These are phyloP conservation scores for Thalassophryne amazonica DNA, from an alignment of 2,797 vertebrate species.

Conservation along the genomic window DNA sequence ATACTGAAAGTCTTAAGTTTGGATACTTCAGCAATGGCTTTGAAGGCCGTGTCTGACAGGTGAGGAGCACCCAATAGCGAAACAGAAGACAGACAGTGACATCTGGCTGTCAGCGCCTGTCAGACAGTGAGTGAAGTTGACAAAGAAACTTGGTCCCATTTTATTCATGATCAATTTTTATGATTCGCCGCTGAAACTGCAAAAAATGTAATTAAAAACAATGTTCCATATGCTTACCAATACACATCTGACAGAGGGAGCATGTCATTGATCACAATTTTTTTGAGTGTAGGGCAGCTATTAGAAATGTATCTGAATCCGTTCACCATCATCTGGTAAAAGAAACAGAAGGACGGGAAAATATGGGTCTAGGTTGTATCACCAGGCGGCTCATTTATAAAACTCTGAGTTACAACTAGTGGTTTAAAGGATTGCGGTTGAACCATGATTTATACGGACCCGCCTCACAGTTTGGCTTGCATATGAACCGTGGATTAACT, in stretches of 20 bases:
- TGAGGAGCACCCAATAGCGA: slow-evolving; percentile 76
- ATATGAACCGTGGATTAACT: no score
- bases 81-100: slow-evolving; percentile 64
- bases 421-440: no score
- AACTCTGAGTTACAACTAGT: no score
- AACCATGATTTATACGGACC: no score
- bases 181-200: neutral
- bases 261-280: slow-evolving; percentile 82
- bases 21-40: slow-evolving; percentile 67
- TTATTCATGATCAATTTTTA: neutral
- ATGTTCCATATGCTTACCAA: slow-evolving; percentile 71
- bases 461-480: no score
- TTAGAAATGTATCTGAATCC: slow-evolving; percentile 77
- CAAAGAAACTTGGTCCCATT: neutral
- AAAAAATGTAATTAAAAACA: neutral
- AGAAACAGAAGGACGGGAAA: slow-evolving; percentile 14
- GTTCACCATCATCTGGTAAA: slow-evolving; percentile 79
- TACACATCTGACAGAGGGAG: slow-evolving; percentile 81
- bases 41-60: slow-evolving; percentile 77
- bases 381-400: no score
- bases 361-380: slow-evolving; percentile 1
- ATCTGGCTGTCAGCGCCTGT: slow-evolving; percentile 79
- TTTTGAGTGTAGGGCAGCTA: slow-evolving; percentile 74
- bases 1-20: slow-evolving; percentile 72
- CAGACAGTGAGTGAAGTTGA: neutral